phyloP scores from a whole-genome alignment of 2,888 invertebrate genomes.

The Entomobrya multifasciata region DNA sequence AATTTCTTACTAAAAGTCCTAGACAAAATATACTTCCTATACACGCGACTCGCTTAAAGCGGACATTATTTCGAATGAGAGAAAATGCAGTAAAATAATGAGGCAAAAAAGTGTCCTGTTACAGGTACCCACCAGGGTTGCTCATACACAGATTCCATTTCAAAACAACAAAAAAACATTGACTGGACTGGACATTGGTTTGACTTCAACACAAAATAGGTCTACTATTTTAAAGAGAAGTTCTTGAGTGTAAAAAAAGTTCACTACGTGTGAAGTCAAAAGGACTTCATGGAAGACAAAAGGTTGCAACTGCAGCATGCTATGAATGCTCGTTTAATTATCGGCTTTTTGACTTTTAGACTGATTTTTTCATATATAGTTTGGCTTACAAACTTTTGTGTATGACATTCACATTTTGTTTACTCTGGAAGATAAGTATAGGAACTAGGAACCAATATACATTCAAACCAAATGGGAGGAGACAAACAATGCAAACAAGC shows the following conservation, averaged over 20 bases:
- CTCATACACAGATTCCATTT: not conserved
- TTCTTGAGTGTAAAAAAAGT: not conserved
- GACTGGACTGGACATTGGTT: no score
- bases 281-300: slow-evolving; percentile 4
- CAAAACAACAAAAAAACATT: no score
- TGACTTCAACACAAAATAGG: no score
- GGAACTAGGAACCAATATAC: slow-evolving; percentile 1
- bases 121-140: slow-evolving; percentile 32
- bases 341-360: slow-evolving; percentile 38
- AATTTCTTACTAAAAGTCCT: not conserved
- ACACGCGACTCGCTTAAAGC: not conserved
- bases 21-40: slow-evolving; percentile 47
- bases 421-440: not conserved
- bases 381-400: no score
- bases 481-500: slow-evolving; percentile 45
- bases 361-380: not conserved
- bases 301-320: slow-evolving; percentile 39
- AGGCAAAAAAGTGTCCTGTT: slow-evolving; percentile 52
- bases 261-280: slow-evolving; percentile 21
- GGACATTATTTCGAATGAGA: not conserved
- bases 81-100: slow-evolving; percentile 48
- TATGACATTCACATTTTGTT: no score
- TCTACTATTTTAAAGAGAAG: not conserved
- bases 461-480: slow-evolving; percentile 29
- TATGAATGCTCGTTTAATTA: slow-evolving; percentile 43